These are phyloP conservation scores for Platalea minor DNA, from an alignment of 2,797 vertebrate genomes.

Conservation along the genomic window DNA sequence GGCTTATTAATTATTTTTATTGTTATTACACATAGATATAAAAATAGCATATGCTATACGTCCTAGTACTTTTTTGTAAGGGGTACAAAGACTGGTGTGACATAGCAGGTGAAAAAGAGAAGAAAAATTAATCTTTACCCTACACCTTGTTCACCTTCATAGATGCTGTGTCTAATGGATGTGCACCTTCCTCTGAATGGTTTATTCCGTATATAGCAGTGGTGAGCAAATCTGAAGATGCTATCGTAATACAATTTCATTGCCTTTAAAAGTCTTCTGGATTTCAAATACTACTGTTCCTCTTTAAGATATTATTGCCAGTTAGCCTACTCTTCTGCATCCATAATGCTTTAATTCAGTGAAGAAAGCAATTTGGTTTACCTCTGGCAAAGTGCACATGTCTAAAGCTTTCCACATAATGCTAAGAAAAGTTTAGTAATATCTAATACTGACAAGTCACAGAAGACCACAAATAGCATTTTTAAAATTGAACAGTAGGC, in stretches of 20 bases:
- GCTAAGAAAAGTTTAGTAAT: slow-evolving; percentile 1
- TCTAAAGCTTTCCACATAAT: neutral
- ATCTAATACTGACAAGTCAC: neutral
- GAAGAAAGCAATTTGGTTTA: neutral
- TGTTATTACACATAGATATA: neutral
- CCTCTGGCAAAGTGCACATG: neutral
- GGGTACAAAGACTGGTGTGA: neutral
- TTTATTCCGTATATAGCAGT: neutral
- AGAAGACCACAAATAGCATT: neutral
- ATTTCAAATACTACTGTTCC: neutral
- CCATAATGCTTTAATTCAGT: neutral
- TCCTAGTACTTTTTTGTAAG: neutral
- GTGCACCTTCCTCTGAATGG: neutral
- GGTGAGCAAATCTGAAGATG: neutral
- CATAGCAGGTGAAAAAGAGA: neutral
- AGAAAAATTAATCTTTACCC: neutral
- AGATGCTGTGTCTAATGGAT: accelerated
- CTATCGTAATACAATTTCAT: neutral
- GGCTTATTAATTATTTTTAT: neutral
- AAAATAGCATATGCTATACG: accelerated
- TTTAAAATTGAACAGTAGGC: neutral
- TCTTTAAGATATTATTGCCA: neutral
- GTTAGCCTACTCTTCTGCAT: neutral
- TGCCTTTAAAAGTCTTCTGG: neutral
- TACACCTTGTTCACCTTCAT: neutral